Conservation (phyloP, 2,888 invertebrate genomes). For the Pammene fasciana region DNA sequence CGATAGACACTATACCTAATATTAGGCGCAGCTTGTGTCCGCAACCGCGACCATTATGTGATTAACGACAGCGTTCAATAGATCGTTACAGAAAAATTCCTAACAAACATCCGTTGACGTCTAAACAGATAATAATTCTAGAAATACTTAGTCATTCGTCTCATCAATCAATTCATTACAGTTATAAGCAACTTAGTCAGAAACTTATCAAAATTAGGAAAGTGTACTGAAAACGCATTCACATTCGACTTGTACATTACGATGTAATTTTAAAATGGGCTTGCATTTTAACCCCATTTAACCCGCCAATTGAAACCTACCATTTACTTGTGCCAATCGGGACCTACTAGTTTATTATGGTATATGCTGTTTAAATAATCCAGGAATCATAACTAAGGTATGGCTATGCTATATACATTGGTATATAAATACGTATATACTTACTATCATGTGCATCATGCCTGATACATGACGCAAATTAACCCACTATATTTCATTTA, state of each 20-base stretch:
- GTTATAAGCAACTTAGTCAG: background rate
- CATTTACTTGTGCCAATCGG: too few relatives aligned
- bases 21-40: background rate
- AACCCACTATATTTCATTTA: too few relatives aligned
- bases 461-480: too few relatives aligned
- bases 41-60: slow-evolving; percentile 9
- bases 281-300: too few relatives aligned
- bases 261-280: too few relatives aligned
- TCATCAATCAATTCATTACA: background rate
- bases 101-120: slow-evolving; percentile 38
- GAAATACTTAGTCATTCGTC: background rate
- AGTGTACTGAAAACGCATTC: slow-evolving; percentile 1
- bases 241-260: background rate
- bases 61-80: slow-evolving; percentile 24
- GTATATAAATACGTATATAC: too few relatives aligned
- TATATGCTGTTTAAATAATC: too few relatives aligned
- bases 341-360: too few relatives aligned
- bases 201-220: background rate
- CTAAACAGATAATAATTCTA: background rate
- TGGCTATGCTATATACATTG: too few relatives aligned
- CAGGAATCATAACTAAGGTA: too few relatives aligned
- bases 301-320: too few relatives aligned
- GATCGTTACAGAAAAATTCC: slow-evolving; percentile 30
- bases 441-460: too few relatives aligned
- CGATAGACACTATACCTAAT: background rate